Conservation (phyloP, 2,797 vertebrate genomes). For the Chelonia mydas region DNA sequence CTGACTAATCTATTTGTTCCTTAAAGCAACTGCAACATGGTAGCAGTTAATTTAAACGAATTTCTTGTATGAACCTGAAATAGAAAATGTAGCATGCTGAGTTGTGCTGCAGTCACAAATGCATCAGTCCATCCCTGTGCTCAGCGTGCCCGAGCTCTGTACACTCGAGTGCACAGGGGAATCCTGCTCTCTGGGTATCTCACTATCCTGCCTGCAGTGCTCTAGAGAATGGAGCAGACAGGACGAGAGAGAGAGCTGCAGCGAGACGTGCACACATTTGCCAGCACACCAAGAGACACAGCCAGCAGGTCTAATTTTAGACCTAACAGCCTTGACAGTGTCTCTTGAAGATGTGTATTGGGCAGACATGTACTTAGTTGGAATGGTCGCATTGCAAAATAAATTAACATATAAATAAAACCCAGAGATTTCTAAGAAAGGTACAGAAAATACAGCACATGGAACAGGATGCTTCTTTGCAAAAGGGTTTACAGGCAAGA, state of each 20-base stretch:
- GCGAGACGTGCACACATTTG: fast-evolving
- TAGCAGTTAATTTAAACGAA: fast-evolving
- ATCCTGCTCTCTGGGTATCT: neutral
- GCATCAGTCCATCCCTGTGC: neutral
- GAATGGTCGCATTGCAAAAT: neutral
- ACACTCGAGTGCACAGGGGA: neutral
- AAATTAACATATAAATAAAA: neutral
- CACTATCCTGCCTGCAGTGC: fast-evolving
- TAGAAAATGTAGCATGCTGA: fast-evolving
- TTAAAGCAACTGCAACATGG: neutral
- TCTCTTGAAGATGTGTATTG: neutral
- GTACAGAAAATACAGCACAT: neutral
- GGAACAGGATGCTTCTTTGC: neutral
- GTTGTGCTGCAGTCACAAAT: neutral
- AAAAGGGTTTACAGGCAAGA: neutral
- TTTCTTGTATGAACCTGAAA: fast-evolving
- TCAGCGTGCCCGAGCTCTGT: neutral
- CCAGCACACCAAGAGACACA: fast-evolving
- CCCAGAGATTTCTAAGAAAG: neutral
- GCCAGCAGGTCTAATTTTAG: neutral
- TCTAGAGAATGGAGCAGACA: neutral
- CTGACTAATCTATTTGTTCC: fast-evolving
- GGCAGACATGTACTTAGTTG: neutral
- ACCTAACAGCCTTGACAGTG: neutral
- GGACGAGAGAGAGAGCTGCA: neutral